Evolutionary conservation across 2,888 invertebrate species (phyloP).

Genomic region (Pyrochroa serraticornis): DNA sequence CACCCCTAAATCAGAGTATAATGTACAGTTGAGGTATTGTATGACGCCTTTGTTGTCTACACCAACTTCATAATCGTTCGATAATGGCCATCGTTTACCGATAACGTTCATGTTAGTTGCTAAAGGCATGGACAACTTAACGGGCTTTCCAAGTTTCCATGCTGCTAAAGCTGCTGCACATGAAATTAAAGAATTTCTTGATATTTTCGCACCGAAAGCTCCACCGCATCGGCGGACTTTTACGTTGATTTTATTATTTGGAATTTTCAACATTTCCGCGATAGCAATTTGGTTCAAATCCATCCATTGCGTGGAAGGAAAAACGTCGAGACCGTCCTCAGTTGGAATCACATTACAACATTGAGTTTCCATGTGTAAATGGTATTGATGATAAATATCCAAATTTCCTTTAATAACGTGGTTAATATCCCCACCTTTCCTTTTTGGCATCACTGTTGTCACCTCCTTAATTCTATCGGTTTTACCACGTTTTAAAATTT

Average conservation of each 20-base stretch:
- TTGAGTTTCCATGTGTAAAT: conserved; percentile 79
- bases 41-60: conserved; percentile 69
- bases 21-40: conserved; percentile 64
- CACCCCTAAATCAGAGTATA: conserved; percentile 65
- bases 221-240: conserved; percentile 78
- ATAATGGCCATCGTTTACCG: conserved; percentile 70
- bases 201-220: conserved; percentile 79
- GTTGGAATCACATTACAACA: conserved; percentile 66
- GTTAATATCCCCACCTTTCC: conserved; percentile 53
- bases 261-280: conserved; percentile 45
- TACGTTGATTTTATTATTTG: conserved; percentile 67
- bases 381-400: conserved; percentile 70
- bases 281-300: conserved; percentile 64
- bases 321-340: conserved; percentile 72
- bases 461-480: conserved; percentile 56
- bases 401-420: conserved; percentile 64
- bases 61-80: conserved; percentile 70
- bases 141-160: conserved; percentile 66
- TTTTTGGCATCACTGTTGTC: conserved; percentile 53
- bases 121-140: conserved; percentile 72
- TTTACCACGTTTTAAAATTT: conserved; percentile 60
- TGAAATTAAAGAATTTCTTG: conserved; percentile 64
- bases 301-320: conserved; percentile 69
- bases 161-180: conserved; percentile 75
- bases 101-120: conserved; percentile 73